Evolutionary conservation across 2,888 invertebrate genomes (phyloP).

Genomic region (Zele albiditarsus): DNA sequence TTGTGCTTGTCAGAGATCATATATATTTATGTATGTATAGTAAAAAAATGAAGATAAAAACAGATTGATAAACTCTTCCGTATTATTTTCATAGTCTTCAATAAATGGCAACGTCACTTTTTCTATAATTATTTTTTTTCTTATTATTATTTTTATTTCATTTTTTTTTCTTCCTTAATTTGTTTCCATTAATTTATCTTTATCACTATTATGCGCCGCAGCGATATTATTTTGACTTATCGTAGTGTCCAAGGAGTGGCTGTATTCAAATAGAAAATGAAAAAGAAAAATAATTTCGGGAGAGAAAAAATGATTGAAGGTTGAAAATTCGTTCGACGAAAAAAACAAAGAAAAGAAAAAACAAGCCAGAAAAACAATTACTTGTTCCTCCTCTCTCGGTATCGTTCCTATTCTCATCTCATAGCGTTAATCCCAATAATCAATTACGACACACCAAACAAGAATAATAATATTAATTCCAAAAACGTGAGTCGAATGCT

Average conservation of each 20-base stretch:
- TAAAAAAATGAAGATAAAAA: slow-evolving; percentile 69
- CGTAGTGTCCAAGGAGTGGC: slow-evolving; percentile 1
- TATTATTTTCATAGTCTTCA: slow-evolving; percentile 52
- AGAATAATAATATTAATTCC: slow-evolving; percentile 29
- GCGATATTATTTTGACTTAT: slow-evolving; percentile 9
- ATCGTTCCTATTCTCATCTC: background rate
- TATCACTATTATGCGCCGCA: background rate
- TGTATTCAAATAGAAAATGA: background rate
- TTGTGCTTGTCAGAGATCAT: slow-evolving; percentile 72
- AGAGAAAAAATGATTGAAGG: slow-evolving; percentile 47
- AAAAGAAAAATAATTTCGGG: slow-evolving; percentile 31
- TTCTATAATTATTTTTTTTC: slow-evolving; percentile 10
- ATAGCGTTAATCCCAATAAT: slow-evolving; percentile 16
- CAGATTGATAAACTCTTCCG: slow-evolving; percentile 66
- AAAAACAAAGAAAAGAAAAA: slow-evolving; percentile 10
- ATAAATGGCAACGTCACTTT: slow-evolving; percentile 46
- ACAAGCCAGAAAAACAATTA: slow-evolving; percentile 18
- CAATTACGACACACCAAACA: slow-evolving; percentile 31
- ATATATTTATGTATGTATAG: slow-evolving; percentile 57
- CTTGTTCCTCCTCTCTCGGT: background rate
- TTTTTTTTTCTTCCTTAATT: slow-evolving; percentile 46
- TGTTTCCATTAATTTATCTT: slow-evolving; percentile 1
- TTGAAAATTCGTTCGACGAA: background rate
- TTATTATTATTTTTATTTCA: slow-evolving; percentile 23
- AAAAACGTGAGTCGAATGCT: slow-evolving; percentile 36